phyloP scores from a whole-genome alignment of 1,140 invertebrate species.

The Zaprionus kolodkinae region DNA sequence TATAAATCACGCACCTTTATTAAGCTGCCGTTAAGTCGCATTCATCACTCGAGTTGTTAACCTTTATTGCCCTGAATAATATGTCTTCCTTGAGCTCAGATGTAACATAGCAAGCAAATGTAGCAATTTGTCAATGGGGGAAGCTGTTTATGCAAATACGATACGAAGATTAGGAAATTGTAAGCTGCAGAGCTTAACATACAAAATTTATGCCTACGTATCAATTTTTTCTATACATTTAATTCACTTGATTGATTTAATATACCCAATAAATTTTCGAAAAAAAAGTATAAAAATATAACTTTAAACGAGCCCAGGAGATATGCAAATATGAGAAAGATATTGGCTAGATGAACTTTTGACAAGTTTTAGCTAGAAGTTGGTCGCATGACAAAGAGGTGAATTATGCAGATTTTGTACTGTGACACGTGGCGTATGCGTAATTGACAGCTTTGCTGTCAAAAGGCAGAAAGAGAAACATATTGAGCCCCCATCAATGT shows the following conservation, averaged over 20 bases:
- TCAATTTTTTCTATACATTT: neutral
- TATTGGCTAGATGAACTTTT: neutral
- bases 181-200: slow-evolving; percentile 1
- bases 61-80: neutral
- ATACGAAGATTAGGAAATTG: slow-evolving; percentile 5
- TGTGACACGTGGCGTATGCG: neutral
- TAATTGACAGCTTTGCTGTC: neutral
- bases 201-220: neutral
- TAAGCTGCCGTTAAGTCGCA: neutral
- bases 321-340: neutral
- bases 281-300: neutral
- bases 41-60: slow-evolving; percentile 8
- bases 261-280: neutral
- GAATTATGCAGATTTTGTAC: neutral
- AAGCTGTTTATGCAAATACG: slow-evolving; percentile 2
- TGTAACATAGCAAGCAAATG: neutral
- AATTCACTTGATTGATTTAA: neutral
- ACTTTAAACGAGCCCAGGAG: neutral
- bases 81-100: no score
- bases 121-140: neutral
- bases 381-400: neutral
- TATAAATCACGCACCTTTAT: neutral
- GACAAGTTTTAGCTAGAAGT: neutral
- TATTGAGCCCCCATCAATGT: neutral
- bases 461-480: neutral